These are phyloP conservation scores for Furcula furcula DNA, from an alignment of 2,888 invertebrate species.

Conservation along the genomic window DNA sequence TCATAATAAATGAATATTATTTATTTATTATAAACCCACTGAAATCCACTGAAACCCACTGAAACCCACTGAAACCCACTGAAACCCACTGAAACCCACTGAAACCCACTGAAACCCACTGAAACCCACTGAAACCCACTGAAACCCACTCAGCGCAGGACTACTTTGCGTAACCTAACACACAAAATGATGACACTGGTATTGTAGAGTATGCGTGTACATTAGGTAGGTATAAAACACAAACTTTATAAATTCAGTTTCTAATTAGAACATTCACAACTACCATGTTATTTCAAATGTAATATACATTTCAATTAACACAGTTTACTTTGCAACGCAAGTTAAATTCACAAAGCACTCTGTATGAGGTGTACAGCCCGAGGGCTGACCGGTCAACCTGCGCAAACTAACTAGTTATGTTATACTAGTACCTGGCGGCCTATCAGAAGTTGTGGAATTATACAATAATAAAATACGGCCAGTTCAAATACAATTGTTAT, in stretches of 20 bases:
- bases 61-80: too few species aligned
- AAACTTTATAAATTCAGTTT: not conserved
- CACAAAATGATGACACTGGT: too few species aligned
- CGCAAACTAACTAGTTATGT: constrained; percentile 48
- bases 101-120: too few species aligned
- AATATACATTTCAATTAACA: constrained; percentile 74
- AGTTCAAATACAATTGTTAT: constrained; percentile 36
- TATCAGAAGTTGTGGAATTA: constrained; percentile 39
- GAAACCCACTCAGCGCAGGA: too few species aligned
- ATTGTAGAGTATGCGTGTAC: too few species aligned
- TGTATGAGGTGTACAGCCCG: constrained; percentile 56
- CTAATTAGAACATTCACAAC: constrained; percentile 2
- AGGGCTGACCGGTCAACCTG: constrained; percentile 35
- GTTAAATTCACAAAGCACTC: constrained; percentile 69
- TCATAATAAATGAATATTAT: too few species aligned
- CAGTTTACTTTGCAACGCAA: constrained; percentile 66
- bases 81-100: too few species aligned
- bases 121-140: too few species aligned
- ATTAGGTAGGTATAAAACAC: too few species aligned
- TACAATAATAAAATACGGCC: constrained; percentile 38
- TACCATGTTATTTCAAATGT: constrained; percentile 62
- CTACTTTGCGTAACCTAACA: too few species aligned
- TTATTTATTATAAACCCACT: too few species aligned
- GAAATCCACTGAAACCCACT: too few species aligned
- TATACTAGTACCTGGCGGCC: constrained; percentile 19